phyloP scores from a whole-genome alignment of 2,113 vertebrate species.

The Heptranchias perlo region DNA sequence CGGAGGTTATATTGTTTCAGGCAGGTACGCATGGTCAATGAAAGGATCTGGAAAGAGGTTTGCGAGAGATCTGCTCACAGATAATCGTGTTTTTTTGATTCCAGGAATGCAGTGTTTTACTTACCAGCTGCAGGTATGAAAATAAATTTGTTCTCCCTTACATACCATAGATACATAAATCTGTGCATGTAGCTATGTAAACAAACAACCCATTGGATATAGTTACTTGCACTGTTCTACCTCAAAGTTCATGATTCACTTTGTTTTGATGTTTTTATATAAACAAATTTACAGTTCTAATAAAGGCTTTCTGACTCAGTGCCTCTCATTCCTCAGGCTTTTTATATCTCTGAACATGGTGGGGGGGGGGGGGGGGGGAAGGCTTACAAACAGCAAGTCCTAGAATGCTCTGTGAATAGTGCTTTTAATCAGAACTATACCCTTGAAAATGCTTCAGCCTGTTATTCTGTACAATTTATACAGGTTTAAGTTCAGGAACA shows the following conservation, averaged over 20 bases:
- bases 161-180: not conserved
- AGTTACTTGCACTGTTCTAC: not conserved
- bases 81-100: not conserved
- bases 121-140: not conserved
- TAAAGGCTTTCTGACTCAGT: not conserved
- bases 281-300: not conserved
- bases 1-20: not conserved
- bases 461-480: not conserved
- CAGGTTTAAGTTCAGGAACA: not conserved
- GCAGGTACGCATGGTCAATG: not conserved
- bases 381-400: not conserved
- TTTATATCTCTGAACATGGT: not conserved
- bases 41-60: not conserved
- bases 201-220: not conserved
- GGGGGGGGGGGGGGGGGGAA: too few relatives aligned
- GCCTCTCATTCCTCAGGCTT: not conserved
- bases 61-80: not conserved
- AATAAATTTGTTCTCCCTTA: not conserved
- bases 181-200: not conserved
- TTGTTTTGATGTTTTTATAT: not conserved
- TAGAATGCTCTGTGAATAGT: not conserved
- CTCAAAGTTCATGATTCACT: not conserved
- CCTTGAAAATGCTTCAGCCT: not conserved
- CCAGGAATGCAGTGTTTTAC: not conserved
- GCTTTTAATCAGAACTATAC: not conserved